phyloP scores from a whole-genome alignment of 2,797 vertebrate species.

The Hypotaenidia philippensis region DNA sequence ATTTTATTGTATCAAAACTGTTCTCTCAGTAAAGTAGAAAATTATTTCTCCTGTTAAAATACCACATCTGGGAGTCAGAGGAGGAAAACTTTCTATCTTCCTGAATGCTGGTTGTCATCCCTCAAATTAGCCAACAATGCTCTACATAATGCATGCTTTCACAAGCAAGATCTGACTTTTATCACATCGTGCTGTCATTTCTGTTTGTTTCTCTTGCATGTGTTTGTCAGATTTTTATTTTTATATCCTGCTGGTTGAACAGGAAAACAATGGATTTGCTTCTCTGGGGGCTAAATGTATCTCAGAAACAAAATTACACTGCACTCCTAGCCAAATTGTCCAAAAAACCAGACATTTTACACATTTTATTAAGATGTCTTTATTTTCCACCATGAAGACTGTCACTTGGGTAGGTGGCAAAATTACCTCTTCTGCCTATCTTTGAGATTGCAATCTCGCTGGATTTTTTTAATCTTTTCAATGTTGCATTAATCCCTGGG shows the following conservation, averaged over 20 bases:
- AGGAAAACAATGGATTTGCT: not conserved
- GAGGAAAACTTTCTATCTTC: not conserved
- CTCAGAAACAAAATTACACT: not conserved
- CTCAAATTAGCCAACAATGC: not conserved
- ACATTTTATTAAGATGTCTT: not conserved
- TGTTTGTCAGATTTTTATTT: not conserved
- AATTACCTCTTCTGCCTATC: not conserved
- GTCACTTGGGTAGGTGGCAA: not conserved
- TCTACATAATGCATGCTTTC: not conserved
- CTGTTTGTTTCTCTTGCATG: not conserved
- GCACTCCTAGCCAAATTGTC: not conserved
- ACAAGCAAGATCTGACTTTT: not conserved
- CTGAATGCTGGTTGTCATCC: not conserved
- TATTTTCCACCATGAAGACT: not conserved
- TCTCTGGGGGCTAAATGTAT: not conserved
- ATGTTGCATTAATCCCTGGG: not conserved
- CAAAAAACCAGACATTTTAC: not conserved
- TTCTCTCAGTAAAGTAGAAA: not conserved
- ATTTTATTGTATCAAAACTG: not conserved
- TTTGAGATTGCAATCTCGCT: not conserved
- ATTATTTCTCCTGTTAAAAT: not conserved
- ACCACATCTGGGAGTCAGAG: not conserved
- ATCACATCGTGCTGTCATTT: not conserved
- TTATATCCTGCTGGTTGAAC: not conserved
- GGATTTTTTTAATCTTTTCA: not conserved